Percentiles rank a stretch among this genome's conserved stretches.
Evolutionary conservation across 2,113 vertebrate genomes (phyloP).

Genomic region (Ceuthmochares aereus): DNA sequence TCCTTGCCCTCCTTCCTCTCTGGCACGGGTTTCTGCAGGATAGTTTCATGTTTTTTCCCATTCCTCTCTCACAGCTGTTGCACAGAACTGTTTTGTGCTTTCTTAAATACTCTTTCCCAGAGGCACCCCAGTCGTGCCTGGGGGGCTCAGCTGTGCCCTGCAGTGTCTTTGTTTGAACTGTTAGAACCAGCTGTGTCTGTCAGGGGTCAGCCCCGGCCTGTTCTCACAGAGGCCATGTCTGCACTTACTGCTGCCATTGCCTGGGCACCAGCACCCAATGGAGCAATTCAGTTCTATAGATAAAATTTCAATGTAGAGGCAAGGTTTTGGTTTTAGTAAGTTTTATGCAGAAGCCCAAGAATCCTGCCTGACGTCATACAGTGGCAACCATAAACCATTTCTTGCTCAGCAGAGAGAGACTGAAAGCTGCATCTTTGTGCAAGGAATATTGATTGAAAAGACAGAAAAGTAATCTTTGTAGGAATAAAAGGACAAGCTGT

Average conservation of each 20-base stretch:
- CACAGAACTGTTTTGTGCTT: accelerated
- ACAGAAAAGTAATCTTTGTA: background rate
- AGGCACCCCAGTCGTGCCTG: accelerated
- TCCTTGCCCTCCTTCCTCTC: background rate
- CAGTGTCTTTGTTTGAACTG: too few species aligned
- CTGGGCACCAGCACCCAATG: background rate
- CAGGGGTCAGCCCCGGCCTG: too few species aligned
- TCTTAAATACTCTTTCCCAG: background rate
- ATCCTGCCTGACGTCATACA: background rate
- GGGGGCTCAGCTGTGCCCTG: background rate
- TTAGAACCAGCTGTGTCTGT: too few species aligned
- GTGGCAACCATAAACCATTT: background rate
- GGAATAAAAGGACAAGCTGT: background rate
- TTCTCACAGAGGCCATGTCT: background rate
- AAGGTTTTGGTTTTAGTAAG: background rate
- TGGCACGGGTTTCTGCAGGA: background rate
- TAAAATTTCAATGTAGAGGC: background rate
- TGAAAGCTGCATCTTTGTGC: background rate
- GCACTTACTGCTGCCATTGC: background rate
- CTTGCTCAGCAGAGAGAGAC: background rate
- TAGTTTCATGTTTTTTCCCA: background rate
- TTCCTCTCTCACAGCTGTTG: background rate
- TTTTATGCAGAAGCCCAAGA: background rate
- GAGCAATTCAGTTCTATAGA: background rate
- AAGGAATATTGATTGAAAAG: background rate